A percentile compares a stretch with the other conserved stretches of the same genome.
phyloP scores from a whole-genome alignment of 2,113 vertebrate genomes.

The Callithrix jacchus region DNA sequence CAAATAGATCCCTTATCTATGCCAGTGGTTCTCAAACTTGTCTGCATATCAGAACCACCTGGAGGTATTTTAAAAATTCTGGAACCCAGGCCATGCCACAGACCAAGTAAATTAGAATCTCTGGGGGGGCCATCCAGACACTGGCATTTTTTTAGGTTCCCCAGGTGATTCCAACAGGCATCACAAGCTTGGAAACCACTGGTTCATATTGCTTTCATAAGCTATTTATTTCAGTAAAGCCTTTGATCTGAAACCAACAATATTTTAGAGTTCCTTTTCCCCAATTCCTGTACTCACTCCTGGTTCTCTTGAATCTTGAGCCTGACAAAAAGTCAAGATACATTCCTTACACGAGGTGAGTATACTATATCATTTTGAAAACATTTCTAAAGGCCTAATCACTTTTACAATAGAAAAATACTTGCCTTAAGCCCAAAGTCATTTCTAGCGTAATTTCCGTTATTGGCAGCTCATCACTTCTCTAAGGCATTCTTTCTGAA shows the following conservation, averaged over 20 bases:
- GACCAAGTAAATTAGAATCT: not conserved
- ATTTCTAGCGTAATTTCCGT: constrained; percentile 52
- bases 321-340: not conserved
- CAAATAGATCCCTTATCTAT: not conserved
- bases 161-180: not conserved
- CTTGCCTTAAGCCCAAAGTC: constrained; percentile 37
- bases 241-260: not conserved
- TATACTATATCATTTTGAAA: not conserved
- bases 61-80: not conserved
- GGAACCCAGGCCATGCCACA: not conserved
- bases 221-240: not conserved
- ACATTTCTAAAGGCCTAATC: constrained; percentile 21
- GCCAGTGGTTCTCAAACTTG: not conserved
- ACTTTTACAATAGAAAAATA: constrained; percentile 41
- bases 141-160: not conserved
- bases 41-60: not conserved
- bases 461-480: constrained; percentile 36
- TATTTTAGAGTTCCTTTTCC: not conserved
- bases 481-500: constrained; percentile 65
- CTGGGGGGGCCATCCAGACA: not conserved
- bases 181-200: not conserved
- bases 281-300: not conserved
- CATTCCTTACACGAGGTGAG: not conserved
- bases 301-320: not conserved
- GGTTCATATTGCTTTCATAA: not conserved